These are phyloP conservation scores for Orestias chungarensis DNA, from an alignment of 2,797 vertebrate species.

Conservation along the genomic window DNA sequence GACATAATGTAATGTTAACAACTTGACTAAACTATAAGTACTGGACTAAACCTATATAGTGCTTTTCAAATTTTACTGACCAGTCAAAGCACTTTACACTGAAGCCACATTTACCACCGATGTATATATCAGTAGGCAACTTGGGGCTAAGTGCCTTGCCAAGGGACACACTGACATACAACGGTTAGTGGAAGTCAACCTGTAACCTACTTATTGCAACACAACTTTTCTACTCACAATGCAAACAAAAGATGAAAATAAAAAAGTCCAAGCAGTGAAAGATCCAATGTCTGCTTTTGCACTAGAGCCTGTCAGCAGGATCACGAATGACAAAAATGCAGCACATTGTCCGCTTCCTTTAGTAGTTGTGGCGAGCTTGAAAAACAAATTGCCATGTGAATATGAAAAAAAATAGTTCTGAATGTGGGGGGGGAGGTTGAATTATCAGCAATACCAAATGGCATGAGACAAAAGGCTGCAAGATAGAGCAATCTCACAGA, in stretches of 20 bases:
- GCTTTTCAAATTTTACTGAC: too few species aligned
- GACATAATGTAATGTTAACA: too few species aligned
- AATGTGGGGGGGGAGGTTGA: constrained; percentile 50
- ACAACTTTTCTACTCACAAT: too few species aligned
- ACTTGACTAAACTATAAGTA: too few species aligned
- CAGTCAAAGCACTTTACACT: too few species aligned
- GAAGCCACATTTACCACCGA: too few species aligned
- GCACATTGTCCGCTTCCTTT: constrained; percentile 67
- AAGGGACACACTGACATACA: too few species aligned
- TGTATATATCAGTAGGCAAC: too few species aligned
- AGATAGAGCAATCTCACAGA: constrained; percentile 70
- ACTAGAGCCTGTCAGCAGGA: constrained; percentile 28
- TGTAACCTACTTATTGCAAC: too few species aligned
- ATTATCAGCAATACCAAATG: constrained; percentile 75
- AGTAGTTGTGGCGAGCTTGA: constrained; percentile 65
- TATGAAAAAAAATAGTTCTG: constrained; percentile 43
- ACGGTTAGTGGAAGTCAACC: too few species aligned
- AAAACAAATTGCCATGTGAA: constrained; percentile 67
- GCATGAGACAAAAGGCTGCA: constrained; percentile 72
- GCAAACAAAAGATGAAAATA: constrained; percentile 32
- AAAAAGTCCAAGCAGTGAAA: constrained; percentile 36
- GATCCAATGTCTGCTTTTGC: constrained; percentile 39
- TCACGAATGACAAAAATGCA: constrained; percentile 49
- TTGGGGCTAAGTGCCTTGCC: too few species aligned
- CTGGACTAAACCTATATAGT: too few species aligned